Conservation (phyloP, 2,888 invertebrate genomes). For the Zaprionus lineosus region DNA sequence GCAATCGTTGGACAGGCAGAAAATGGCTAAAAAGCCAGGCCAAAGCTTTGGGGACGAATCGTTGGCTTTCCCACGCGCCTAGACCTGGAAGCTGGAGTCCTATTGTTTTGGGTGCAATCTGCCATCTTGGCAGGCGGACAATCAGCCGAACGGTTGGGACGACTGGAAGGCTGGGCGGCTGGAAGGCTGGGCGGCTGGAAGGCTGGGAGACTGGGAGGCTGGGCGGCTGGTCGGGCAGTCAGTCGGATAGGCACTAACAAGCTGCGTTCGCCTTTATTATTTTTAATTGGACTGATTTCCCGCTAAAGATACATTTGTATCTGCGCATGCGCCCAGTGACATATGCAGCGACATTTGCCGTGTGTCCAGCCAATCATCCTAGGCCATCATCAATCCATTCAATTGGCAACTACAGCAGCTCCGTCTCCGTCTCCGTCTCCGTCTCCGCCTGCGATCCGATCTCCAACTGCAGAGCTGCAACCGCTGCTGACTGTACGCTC, state of each 20-base stretch:
- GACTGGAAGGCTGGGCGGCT: too few relatives aligned
- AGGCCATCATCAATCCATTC: slow-evolving; percentile 64
- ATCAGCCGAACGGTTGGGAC: too few relatives aligned
- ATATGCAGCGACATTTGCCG: slow-evolving; percentile 49
- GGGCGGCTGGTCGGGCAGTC: too few relatives aligned
- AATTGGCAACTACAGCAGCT: slow-evolving; percentile 7
- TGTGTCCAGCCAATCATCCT: slow-evolving; percentile 63
- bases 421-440: not conserved
- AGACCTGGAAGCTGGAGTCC: slow-evolving; percentile 38
- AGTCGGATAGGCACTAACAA: slow-evolving; percentile 64
- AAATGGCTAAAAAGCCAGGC: not conserved
- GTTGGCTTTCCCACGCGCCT: slow-evolving; percentile 62
- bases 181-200: too few relatives aligned
- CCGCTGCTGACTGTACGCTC: too few relatives aligned
- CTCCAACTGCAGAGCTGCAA: too few relatives aligned
- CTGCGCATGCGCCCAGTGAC: slow-evolving; percentile 58
- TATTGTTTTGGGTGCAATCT: slow-evolving; percentile 72
- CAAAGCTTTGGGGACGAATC: not conserved
- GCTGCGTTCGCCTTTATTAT: slow-evolving; percentile 73
- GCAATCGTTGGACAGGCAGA: slow-evolving; percentile 4
- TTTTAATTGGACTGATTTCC: slow-evolving; percentile 76
- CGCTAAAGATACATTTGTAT: slow-evolving; percentile 75
- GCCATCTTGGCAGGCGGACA: slow-evolving; percentile 66
- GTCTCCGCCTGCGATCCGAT: not conserved
- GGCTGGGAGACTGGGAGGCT: too few relatives aligned